Percentiles rank a stretch among this genome's conserved stretches.
Evolutionary conservation across 2,113 vertebrate species (phyloP).

Genomic region (Oreamnos americanus): DNA sequence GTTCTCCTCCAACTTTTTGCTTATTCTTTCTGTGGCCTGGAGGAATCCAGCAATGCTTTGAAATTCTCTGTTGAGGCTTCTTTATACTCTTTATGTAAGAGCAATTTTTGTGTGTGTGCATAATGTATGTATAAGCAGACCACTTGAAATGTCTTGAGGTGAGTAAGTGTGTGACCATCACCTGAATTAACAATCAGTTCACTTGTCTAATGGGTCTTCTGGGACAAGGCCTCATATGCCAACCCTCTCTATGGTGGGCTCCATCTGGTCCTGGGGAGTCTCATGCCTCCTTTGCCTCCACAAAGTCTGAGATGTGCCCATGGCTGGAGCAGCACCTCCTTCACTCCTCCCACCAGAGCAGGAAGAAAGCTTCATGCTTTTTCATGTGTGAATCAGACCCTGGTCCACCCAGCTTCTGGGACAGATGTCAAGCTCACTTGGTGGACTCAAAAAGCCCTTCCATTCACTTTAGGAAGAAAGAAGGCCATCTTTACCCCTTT

Average conservation of each 20-base stretch:
- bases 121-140: background rate
- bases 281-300: background rate
- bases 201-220: background rate
- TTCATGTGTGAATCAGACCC: background rate
- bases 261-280: background rate
- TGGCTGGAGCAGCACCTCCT: background rate
- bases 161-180: rapidly evolving
- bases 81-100: background rate
- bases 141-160: background rate
- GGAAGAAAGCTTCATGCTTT: background rate
- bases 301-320: background rate
- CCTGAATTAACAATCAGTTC: background rate
- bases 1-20: background rate
- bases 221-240: background rate
- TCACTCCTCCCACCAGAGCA: background rate
- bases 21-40: background rate
- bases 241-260: background rate
- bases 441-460: background rate
- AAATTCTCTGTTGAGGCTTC: background rate
- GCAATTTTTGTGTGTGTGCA: background rate
- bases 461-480: background rate
- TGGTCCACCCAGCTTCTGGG: background rate
- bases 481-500: background rate
- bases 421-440: background rate
- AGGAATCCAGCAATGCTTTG: background rate